Evolutionary conservation across 2,888 invertebrate genomes (phyloP), one percentile per base, ranked within the genome.

Genomic region (Ptilodon capucinus): DNA sequence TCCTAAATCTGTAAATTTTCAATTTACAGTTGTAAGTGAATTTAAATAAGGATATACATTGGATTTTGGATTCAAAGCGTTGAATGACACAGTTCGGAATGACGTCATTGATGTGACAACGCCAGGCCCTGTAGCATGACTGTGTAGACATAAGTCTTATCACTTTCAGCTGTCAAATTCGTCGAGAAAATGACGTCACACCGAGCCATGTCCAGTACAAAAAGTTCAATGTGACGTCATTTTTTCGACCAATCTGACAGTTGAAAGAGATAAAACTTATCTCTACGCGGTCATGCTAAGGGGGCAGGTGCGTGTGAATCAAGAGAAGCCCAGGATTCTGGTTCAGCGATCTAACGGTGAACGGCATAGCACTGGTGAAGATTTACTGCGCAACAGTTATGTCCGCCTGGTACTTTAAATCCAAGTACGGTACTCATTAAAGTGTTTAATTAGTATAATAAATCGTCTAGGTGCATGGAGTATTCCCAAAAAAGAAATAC

Each of bases 71-170:
- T 4, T 18, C 19, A 40, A 25, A 40, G 40, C 36, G 35, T 46
- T 36, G 36, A 28, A 28, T 19, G 35, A 28, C 41, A 65, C 65
- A 55, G 68, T 67, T 67, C 67, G 36, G 36, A 32, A 57, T 67
- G 65, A 65, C 56, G 56, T 65, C 65, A 66, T 28, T 32, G 42
- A 42, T 46, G 50, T 44, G 48, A 49, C 46, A 30, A 28, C 44
- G 40, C 34, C 44, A 49, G n/a, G n/a, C n/a, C n/a, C n/a, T n/a
- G n/a, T n/a, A n/a, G n/a, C n/a, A n/a, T n/a, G n/a, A n/a, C n/a
- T n/a, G n/a, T n/a, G n/a, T n/a, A n/a, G n/a, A n/a, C n/a, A n/a
- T n/a, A n/a, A n/a, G n/a, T n/a, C n/a, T n/a, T n/a, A n/a, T n/a
- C n/a, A n/a, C n/a, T n/a, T n/a, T n/a, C n/a, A n/a, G n/a, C n/a